Conservation (phyloP, 2,797 vertebrate genomes). For the Stomatorhinus walkeri region DNA sequence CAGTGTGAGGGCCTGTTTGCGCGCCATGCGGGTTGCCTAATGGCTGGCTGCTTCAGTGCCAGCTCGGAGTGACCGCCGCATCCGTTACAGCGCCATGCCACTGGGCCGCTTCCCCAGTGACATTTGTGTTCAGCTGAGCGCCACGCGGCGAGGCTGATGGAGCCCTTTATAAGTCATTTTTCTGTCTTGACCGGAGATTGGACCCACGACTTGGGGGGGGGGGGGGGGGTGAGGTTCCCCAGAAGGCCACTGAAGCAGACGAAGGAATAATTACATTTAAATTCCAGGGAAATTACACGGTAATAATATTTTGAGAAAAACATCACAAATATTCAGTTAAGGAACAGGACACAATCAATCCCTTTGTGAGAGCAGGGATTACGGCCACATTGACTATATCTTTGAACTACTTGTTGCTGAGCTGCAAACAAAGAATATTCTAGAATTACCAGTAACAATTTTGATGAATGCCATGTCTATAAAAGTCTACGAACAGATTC, state of each 20-base stretch:
- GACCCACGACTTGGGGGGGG: neutral
- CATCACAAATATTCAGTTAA: slow-evolving; percentile 11
- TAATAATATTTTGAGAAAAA: neutral
- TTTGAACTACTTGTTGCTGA: neutral
- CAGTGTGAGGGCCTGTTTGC: neutral
- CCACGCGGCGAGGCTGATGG: neutral
- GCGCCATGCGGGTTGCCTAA: neutral
- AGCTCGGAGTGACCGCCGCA: neutral
- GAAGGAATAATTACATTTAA: slow-evolving; percentile 13
- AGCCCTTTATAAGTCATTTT: slow-evolving; percentile 1
- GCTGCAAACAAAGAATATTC: neutral
- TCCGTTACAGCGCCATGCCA: neutral
- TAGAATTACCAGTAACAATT: neutral
- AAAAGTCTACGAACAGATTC: neutral
- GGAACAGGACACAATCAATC: neutral
- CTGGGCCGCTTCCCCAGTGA: neutral
- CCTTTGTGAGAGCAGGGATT: neutral
- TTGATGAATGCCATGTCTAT: neutral
- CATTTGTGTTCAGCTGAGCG: neutral
- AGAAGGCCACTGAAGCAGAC: neutral
- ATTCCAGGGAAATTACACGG: slow-evolving; percentile 4
- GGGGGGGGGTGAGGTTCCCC: neutral
- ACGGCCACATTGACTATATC: neutral
- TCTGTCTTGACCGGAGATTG: neutral
- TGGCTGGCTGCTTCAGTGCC: neutral